A percentile compares a stretch with the other conserved stretches of the same genome.
These are phyloP conservation scores for Drosophila macrospina DNA, from an alignment of 2,888 invertebrate species.

Conservation along the genomic window DNA sequence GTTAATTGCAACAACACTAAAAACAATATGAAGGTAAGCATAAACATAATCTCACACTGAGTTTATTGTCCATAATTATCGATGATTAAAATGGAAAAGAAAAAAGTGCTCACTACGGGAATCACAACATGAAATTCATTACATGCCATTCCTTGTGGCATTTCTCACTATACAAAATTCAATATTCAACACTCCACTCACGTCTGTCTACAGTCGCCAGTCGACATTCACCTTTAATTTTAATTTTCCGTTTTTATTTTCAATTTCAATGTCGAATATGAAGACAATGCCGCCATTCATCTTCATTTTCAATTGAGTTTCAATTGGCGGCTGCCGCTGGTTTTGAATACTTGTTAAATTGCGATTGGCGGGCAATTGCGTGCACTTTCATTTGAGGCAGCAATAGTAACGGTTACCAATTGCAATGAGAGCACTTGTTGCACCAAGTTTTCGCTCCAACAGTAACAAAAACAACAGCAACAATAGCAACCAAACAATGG, in stretches of 20 bases:
- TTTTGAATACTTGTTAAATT: conserved; percentile 66
- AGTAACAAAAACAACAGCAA: background rate
- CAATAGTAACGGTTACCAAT: conserved; percentile 34
- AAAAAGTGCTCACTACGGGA: background rate
- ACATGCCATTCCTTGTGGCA: background rate
- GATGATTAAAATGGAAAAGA: conserved; percentile 30
- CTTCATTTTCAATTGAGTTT: conserved; percentile 62
- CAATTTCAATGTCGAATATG: conserved; percentile 6
- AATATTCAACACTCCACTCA: conserved; percentile 15
- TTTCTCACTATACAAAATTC: conserved; percentile 13
- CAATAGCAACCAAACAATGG: conserved; percentile 32
- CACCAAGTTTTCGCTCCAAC: conserved; percentile 60
- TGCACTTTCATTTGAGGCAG: conserved; percentile 70
- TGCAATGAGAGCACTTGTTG: conserved; percentile 66
- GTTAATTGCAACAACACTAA: conserved; percentile 11
- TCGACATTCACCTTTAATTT: conserved; percentile 34
- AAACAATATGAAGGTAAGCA: conserved; percentile 67
- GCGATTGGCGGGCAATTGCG: conserved; percentile 60
- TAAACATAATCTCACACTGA: conserved; percentile 22
- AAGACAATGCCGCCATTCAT: conserved; percentile 63
- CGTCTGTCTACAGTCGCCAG: conserved; percentile 20
- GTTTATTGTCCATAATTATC: conserved; percentile 58
- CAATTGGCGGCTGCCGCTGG: conserved; percentile 33
- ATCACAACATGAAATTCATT: background rate
- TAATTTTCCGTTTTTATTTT: conserved; percentile 10